These are phyloP conservation scores for Hestina assimilis DNA, from an alignment of 1,140 invertebrate species.

Conservation along the genomic window DNA sequence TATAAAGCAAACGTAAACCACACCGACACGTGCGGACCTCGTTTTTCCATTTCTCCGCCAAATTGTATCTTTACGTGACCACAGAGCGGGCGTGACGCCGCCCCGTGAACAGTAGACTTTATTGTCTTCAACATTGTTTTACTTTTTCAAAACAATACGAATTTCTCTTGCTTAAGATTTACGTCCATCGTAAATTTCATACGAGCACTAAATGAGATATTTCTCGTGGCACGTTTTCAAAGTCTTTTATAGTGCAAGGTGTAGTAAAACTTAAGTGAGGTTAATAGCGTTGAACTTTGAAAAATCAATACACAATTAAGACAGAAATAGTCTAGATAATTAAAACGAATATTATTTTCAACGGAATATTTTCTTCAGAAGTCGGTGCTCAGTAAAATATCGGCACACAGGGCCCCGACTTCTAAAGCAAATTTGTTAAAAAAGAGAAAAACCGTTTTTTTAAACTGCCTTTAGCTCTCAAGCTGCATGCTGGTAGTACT, in stretches of 20 bases:
- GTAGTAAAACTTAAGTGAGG: neutral
- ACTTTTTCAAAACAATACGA: conserved; percentile 11
- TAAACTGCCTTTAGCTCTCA: no score
- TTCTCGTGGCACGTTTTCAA: conserved; percentile 1
- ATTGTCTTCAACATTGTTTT: conserved; percentile 14
- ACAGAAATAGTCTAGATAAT: no score
- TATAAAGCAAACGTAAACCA: conserved; percentile 14
- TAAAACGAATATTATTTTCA: no score
- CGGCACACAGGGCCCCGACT: no score
- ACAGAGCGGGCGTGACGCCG: conserved; percentile 20
- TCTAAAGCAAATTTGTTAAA: no score
- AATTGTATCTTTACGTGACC: conserved; percentile 29
- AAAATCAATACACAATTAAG: no score
- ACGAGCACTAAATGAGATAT: conserved; percentile 4
- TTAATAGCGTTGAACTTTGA: neutral
- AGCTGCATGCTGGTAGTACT: no score
- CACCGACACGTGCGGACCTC: conserved; percentile 22
- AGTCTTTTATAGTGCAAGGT: conserved; percentile 4
- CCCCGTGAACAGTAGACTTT: conserved; percentile 13
- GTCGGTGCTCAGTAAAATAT: no score
- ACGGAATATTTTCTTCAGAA: no score
- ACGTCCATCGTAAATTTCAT: conserved; percentile 4
- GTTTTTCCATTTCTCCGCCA: conserved; percentile 29
- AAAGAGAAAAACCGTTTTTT: no score
- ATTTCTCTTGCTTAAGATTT: conserved; percentile 9